phyloP scores from a whole-genome alignment of 2,113 vertebrate species.

The Papio anubis region DNA sequence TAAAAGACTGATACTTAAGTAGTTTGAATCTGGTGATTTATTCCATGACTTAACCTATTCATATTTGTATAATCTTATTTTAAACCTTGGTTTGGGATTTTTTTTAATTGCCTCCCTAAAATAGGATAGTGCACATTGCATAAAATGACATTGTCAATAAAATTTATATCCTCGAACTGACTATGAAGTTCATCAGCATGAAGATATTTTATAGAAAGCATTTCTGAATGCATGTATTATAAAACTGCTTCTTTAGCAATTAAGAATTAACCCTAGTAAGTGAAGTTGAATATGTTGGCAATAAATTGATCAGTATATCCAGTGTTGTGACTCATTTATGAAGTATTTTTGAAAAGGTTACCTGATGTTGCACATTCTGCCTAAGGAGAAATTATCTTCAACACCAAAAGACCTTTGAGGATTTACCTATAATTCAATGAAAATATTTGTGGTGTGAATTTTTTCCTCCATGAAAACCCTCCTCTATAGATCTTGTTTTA shows the following conservation, averaged over 20 bases:
- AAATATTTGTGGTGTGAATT: not conserved
- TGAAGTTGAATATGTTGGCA: not conserved
- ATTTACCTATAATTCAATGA: not conserved
- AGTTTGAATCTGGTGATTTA: constrained; percentile 1
- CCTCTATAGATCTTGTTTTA: not conserved
- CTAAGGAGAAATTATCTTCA: not conserved
- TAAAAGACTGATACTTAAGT: not conserved
- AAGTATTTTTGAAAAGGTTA: constrained; percentile 31
- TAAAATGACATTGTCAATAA: not conserved
- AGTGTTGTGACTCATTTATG: not conserved
- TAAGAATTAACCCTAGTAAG: not conserved
- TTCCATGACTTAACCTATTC: not conserved
- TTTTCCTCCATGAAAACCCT: not conserved
- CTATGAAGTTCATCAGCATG: not conserved
- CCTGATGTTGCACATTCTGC: not conserved
- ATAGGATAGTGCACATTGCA: not conserved
- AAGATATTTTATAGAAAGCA: not conserved
- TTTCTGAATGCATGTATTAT: not conserved
- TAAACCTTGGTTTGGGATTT: not conserved
- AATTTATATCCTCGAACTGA: not conserved
- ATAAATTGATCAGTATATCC: constrained; percentile 15
- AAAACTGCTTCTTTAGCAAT: not conserved
- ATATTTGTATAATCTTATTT: constrained; percentile 7
- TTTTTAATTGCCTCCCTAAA: not conserved
- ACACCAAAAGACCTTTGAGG: not conserved